Conservation (phyloP, 2,797 vertebrate species). For the Enteromius trimaculatus region DNA sequence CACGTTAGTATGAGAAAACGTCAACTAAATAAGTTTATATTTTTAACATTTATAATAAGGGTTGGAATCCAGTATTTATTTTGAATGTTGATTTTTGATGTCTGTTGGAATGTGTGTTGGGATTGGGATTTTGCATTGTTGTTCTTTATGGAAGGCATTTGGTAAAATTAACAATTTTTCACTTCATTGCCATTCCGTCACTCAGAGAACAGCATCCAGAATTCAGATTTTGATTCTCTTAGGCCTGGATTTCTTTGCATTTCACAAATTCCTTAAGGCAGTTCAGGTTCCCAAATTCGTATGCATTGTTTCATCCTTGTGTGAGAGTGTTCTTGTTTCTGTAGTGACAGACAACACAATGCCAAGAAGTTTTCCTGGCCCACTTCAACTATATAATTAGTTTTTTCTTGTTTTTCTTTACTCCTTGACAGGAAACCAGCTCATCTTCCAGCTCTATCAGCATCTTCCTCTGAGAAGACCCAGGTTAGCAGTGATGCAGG, state of each 20-base stretch:
- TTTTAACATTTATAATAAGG: no score
- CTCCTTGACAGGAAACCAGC: conserved; percentile 27
- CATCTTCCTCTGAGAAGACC: conserved; percentile 31
- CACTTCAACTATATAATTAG: not conserved
- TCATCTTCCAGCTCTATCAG: not conserved
- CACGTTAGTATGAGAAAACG: not conserved
- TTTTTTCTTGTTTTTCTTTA: not conserved
- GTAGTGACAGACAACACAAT: not conserved
- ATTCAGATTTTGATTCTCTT: not conserved
- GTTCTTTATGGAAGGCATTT: not conserved
- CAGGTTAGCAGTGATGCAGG: conserved; percentile 23
- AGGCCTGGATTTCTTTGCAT: conserved; percentile 2
- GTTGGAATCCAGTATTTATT: not conserved
- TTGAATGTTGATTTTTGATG: not conserved
- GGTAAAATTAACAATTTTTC: not conserved
- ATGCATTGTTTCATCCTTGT: not conserved
- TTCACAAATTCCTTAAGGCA: not conserved
- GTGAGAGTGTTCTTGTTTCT: not conserved
- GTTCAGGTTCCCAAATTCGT: not conserved
- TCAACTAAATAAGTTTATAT: not conserved
- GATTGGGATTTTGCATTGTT: not conserved
- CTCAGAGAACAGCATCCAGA: not conserved
- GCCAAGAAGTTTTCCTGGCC: no score
- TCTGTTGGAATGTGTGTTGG: not conserved
- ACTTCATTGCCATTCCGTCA: not conserved